phyloP scores from a whole-genome alignment of 2,797 vertebrate species.

The Paguma larvata region DNA sequence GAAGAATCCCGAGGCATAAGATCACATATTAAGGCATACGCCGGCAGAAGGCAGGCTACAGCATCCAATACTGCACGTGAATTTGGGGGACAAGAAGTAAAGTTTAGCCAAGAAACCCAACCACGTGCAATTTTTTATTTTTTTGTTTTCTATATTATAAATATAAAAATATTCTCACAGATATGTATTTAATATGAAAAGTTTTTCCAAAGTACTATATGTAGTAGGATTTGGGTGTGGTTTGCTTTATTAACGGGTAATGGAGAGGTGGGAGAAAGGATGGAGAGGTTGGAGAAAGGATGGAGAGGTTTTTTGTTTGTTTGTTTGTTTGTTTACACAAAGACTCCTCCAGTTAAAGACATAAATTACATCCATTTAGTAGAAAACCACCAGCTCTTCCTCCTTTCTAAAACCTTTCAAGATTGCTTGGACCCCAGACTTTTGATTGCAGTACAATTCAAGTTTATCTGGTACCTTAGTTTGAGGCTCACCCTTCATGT shows the following conservation, averaged over 20 bases:
- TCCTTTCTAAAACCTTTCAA: neutral
- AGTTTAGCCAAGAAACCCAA: conserved; percentile 2
- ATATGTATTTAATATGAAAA: neutral
- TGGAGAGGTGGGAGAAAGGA: neutral
- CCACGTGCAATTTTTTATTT: neutral
- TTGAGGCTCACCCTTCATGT: neutral
- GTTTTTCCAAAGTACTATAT: neutral
- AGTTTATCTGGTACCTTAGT: neutral
- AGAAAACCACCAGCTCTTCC: neutral
- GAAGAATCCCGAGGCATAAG: neutral
- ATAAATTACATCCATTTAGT: neutral
- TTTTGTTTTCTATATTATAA: neutral
- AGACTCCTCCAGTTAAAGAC: neutral
- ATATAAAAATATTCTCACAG: conserved; percentile 24
- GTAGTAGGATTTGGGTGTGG: neutral
- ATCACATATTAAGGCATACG: neutral
- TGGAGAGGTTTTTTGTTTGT: neutral
- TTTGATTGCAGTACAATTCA: neutral
- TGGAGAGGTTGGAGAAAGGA: neutral
- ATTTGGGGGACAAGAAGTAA: neutral
- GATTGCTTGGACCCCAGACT: too few relatives aligned
- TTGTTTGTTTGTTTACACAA: neutral
- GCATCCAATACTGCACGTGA: neutral
- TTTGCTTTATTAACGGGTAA: neutral
- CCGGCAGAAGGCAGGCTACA: neutral